Conservation (phyloP, 2,888 invertebrate genomes). For the Torymus auratus region DNA sequence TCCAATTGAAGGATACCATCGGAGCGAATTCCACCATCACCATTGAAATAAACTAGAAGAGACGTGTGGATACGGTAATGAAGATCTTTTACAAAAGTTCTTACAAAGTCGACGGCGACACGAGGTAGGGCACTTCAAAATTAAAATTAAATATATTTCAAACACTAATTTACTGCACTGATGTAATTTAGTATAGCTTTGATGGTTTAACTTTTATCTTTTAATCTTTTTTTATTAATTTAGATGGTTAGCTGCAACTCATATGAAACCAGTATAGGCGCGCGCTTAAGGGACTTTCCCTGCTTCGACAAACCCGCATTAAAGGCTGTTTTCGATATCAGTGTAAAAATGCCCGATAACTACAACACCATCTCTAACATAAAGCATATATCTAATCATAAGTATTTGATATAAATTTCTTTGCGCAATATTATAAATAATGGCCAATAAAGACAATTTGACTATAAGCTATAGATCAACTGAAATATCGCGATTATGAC, state of each 20-base stretch:
- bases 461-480: no score
- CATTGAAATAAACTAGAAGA: constrained; percentile 79
- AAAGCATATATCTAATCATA: constrained; percentile 63
- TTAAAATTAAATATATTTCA: no score
- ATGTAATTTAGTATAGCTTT: no score
- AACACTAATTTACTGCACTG: no score
- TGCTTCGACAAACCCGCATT: constrained; percentile 85
- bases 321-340: constrained; percentile 82
- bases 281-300: constrained; percentile 83
- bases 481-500: no score
- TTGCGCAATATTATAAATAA: no score
- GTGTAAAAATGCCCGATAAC: constrained; percentile 70
- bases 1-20: not conserved
- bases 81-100: constrained; percentile 82
- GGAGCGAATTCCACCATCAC: constrained; percentile 73
- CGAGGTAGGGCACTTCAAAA: constrained; percentile 76
- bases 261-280: constrained; percentile 85
- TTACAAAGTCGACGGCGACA: constrained; percentile 77
- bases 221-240: not conserved
- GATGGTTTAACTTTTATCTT: not conserved
- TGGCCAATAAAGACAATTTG: no score
- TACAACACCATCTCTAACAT: constrained; percentile 69
- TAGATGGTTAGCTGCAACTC: constrained; percentile 83
- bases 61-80: constrained; percentile 79
- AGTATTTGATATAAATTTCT: no score